Conservation (phyloP, 1,140 invertebrate species). For the Teleogryllus occipitalis region DNA sequence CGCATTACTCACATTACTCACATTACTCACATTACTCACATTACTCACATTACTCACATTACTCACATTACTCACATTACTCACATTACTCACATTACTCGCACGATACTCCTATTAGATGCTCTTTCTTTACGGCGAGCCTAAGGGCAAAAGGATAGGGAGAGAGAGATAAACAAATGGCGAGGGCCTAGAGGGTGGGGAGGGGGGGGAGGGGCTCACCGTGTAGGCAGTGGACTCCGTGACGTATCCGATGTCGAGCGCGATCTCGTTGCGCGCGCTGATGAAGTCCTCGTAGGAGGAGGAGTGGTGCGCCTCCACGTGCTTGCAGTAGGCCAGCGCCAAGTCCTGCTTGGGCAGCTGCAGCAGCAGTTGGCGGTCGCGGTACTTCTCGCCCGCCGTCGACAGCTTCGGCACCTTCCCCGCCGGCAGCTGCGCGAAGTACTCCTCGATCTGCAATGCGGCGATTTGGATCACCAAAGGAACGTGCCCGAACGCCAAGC, state of each 20-base stretch:
- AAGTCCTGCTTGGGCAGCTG: slow-evolving; percentile 94
- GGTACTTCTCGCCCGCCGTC: slow-evolving; percentile 64
- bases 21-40: too few species aligned
- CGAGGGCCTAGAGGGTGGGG: neutral
- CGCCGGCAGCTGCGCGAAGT: slow-evolving; percentile 65
- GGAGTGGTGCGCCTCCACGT: slow-evolving; percentile 66
- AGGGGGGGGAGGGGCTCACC: neutral
- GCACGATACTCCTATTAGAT: too few species aligned
- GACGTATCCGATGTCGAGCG: slow-evolving; percentile 77
- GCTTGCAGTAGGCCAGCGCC: slow-evolving; percentile 77
- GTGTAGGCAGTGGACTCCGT: slow-evolving; percentile 24
- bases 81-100: too few species aligned
- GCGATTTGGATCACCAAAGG: neutral
- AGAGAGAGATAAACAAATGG: too few species aligned
- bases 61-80: too few species aligned
- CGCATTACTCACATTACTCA: too few species aligned
- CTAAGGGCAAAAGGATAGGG: too few species aligned
- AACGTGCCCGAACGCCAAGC: too few species aligned
- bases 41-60: too few species aligned
- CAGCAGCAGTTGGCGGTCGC: slow-evolving; percentile 73
- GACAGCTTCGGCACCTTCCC: slow-evolving; percentile 69
- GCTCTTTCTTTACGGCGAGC: too few species aligned
- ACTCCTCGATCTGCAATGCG: slow-evolving; percentile 50
- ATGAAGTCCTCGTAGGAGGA: slow-evolving; percentile 83
- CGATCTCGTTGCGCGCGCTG: slow-evolving; percentile 84